phyloP scores from a whole-genome alignment of 1,140 invertebrate genomes.

The Drosophila pruinosa region DNA sequence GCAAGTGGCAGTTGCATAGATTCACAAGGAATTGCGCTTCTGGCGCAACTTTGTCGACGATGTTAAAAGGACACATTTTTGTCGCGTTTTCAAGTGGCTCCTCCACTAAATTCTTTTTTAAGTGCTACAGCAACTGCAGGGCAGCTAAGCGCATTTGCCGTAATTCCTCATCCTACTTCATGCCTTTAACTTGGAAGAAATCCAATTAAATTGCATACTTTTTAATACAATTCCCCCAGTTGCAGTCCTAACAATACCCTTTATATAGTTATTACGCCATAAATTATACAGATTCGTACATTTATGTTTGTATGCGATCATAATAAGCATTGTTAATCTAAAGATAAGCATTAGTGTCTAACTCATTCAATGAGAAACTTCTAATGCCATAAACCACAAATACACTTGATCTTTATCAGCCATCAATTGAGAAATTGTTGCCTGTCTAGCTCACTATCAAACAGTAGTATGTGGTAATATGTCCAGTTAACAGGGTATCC shows the following conservation, averaged over 20 bases:
- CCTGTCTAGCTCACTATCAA: not conserved
- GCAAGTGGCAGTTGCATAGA: not conserved
- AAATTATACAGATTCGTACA: not conserved
- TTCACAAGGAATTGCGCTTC: not conserved
- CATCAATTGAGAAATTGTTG: not conserved
- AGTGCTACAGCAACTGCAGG: conserved; percentile 3
- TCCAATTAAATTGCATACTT: conserved; percentile 27
- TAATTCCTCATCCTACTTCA: not conserved
- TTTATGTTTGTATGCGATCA: not conserved
- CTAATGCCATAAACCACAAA: not conserved
- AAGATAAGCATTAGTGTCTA: not conserved
- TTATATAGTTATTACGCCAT: not conserved
- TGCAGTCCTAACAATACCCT: conserved; percentile 4
- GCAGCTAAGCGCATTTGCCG: conserved; percentile 14
- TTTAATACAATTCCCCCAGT: not conserved
- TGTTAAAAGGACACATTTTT: conserved; percentile 19
- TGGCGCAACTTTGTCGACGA: conserved; percentile 15
- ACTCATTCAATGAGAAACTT: not conserved
- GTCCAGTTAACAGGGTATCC: not conserved
- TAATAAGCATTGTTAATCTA: not conserved
- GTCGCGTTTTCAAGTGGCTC: conserved; percentile 19
- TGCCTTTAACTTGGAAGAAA: not conserved
- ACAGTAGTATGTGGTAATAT: not conserved
- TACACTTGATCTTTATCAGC: not conserved
- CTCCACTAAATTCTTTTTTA: conserved; percentile 17